Conservation (phyloP, 2,113 vertebrate genomes). For the Todiramphus chloris region DNA sequence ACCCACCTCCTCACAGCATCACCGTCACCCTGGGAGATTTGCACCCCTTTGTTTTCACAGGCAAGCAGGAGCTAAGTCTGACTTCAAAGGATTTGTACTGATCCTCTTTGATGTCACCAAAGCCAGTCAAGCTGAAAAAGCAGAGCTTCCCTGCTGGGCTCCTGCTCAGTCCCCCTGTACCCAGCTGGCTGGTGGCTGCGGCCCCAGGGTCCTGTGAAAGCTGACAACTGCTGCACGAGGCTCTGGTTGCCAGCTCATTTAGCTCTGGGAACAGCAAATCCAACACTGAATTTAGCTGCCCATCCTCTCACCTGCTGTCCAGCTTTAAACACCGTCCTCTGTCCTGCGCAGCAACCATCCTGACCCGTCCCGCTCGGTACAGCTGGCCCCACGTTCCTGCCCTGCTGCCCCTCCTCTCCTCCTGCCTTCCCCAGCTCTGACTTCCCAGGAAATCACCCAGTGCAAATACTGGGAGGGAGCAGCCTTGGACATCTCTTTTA, state of each 20-base stretch:
- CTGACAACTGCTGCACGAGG: neutral
- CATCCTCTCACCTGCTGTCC: neutral
- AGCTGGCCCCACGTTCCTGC: accelerated
- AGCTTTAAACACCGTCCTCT: neutral
- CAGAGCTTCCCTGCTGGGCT: neutral
- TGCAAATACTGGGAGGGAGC: neutral
- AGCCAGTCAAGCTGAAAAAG: neutral
- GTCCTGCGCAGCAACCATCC: neutral
- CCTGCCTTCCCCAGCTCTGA: neutral
- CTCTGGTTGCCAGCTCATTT: neutral
- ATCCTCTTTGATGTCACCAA: neutral
- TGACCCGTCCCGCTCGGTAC: accelerated
- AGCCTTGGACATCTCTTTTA: neutral
- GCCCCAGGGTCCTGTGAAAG: neutral
- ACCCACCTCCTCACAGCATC: neutral
- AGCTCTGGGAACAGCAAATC: neutral
- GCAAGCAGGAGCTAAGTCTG: neutral
- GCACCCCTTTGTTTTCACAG: neutral
- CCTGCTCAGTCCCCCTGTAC: neutral
- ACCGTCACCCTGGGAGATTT: accelerated
- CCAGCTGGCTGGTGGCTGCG: neutral
- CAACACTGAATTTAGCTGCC: neutral
- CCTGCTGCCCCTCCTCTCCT: neutral
- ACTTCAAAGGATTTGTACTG: neutral
- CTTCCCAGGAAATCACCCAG: accelerated